These are phyloP conservation scores for Melanotaenia maccullochi DNA, from an alignment of 2,797 vertebrate species.

Conservation along the genomic window DNA sequence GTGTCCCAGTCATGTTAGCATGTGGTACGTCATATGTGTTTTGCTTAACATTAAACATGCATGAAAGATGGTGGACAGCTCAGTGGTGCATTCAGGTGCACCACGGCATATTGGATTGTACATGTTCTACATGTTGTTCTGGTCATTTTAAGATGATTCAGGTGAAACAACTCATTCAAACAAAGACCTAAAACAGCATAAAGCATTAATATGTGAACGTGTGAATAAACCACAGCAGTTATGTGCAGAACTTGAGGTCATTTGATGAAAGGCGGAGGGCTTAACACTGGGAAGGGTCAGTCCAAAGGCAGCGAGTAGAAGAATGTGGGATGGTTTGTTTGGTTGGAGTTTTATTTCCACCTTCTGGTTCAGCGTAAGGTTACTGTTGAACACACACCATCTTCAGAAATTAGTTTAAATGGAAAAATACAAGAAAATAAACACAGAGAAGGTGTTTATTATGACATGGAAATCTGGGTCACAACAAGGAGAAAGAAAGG, in stretches of 20 bases:
- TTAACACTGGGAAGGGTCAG: constrained; percentile 3
- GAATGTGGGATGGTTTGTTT: constrained; percentile 51
- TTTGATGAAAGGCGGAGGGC: background rate
- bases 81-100: too few species aligned
- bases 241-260: background rate
- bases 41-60: too few species aligned
- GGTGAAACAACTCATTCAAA: background rate
- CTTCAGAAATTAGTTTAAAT: constrained; percentile 25
- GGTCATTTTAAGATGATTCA: too few species aligned
- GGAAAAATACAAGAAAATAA: constrained; percentile 60
- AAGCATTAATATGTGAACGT: constrained; percentile 8
- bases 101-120: too few species aligned
- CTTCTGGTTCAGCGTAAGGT: constrained; percentile 48
- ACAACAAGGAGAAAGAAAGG: constrained; percentile 30
- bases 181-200: background rate
- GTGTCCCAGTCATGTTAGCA: too few species aligned
- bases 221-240: constrained; percentile 12
- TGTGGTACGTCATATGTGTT: too few species aligned
- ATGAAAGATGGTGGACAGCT: too few species aligned
- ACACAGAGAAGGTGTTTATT: constrained; percentile 58
- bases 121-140: too few species aligned
- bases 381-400: constrained; percentile 26
- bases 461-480: constrained; percentile 44
- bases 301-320: constrained; percentile 23
- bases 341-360: constrained; percentile 51